A percentile compares a stretch with the other conserved stretches of the same genome.
These are phyloP conservation scores for Halcyon smyrnensis DNA, from an alignment of 2,797 vertebrate species.

Conservation along the genomic window DNA sequence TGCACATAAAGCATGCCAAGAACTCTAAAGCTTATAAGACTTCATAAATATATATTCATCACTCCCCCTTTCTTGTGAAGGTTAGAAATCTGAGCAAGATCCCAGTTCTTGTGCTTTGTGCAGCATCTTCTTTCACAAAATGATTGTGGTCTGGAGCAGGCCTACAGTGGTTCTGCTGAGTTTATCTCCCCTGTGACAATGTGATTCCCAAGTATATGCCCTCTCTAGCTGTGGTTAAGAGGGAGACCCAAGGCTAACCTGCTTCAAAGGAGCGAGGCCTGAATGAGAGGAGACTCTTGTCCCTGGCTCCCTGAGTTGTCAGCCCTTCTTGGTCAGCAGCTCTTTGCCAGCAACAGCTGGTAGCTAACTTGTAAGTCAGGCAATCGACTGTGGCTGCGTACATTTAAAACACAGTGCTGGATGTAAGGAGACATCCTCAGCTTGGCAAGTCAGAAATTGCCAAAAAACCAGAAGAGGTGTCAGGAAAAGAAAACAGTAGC, in stretches of 20 bases:
- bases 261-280: not conserved
- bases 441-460: not conserved
- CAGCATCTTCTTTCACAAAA: not conserved
- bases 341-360: not conserved
- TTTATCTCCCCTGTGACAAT: not conserved
- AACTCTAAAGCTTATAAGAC: not conserved
- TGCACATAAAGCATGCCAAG: not conserved
- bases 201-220: not conserved
- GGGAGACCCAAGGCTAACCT: not conserved
- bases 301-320: not conserved
- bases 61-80: not conserved
- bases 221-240: accelerated
- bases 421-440: not conserved
- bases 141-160: not conserved
- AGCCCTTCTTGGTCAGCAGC: not conserved
- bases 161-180: not conserved
- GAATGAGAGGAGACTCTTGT: not conserved
- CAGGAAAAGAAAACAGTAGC: not conserved
- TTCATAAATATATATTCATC: not conserved
- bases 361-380: not conserved
- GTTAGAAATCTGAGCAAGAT: not conserved
- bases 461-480: not conserved
- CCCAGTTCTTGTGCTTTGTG: not conserved
- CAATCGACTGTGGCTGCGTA: not conserved
- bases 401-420: not conserved